Percentiles rank a stretch among this genome's conserved stretches.
Evolutionary conservation across 2,113 vertebrate genomes (phyloP).

Genomic region (Engraulis encrasicolus): DNA sequence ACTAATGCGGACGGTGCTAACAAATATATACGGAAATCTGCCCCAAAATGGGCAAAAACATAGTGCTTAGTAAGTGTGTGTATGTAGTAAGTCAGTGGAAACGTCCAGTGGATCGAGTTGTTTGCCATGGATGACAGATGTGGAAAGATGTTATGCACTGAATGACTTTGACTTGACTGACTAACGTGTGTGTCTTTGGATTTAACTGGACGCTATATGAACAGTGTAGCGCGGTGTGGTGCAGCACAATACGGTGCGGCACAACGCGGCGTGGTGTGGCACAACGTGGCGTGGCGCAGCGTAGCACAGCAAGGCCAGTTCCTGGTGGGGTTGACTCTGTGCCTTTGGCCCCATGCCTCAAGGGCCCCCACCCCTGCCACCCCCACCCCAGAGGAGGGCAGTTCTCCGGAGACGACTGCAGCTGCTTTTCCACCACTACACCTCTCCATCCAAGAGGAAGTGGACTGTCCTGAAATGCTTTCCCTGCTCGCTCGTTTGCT

Average conservation of each 20-base stretch:
- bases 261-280: too few species aligned
- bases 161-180: not conserved
- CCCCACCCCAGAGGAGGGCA: too few species aligned
- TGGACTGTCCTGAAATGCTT: constrained; percentile 33
- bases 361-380: not conserved
- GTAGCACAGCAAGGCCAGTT: not conserved
- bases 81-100: not conserved
- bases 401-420: not conserved
- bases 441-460: constrained; percentile 6
- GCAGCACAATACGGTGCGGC: too few species aligned
- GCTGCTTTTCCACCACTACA: not conserved
- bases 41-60: not conserved
- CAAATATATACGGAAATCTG: not conserved
- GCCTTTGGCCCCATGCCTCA: constrained; percentile 19
- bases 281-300: not conserved
- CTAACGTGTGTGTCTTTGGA: too few species aligned
- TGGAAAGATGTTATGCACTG: constrained; percentile 13
- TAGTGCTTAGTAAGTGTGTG: not conserved
- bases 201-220: too few species aligned
- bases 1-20: constrained; percentile 1
- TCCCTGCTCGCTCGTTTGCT: not conserved
- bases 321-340: constrained; percentile 10
- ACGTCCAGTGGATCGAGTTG: not conserved
- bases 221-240: too few species aligned
- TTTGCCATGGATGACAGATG: not conserved